Evolutionary conservation across 2,888 invertebrate genomes (phyloP), one percentile per base, ranked within the genome.

Genomic region (Ctenicera cuprea): DNA sequence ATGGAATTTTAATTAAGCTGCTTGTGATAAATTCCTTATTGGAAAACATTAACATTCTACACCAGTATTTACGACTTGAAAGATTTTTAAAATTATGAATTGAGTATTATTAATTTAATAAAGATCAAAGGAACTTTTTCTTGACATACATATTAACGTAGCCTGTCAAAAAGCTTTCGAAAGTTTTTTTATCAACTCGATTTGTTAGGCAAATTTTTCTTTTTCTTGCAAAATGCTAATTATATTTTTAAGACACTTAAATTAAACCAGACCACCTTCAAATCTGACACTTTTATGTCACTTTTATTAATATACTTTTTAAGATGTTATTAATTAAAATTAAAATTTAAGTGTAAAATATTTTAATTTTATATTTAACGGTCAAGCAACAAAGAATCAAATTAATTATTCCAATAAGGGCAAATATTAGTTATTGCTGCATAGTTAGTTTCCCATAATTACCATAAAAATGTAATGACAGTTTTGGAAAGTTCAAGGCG

Each of bases 1-100:
- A 57, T 57, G 33, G 57, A 57, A 57, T 57, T 57, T 57, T 57
- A 57, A 57, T 57, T 57, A 57, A 57, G 33, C 33, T 57, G 57
- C 57, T 57, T 33, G 45, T 14, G 26, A 52, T 52, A 52, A 52
- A 30, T 52, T 52, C 52, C 52, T 22, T 52, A 52, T 52, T 22
- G 20, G 52, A 26, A 52, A 30, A 52, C 52, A 52, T 57, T 33
- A 57, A 30, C 30, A 57, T 57, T 57, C 57, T 33, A n/a, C 33
- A 16, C 14, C 33, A 57, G 33, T 57, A 57, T 57, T 57, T 57
- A 57, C 57, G 57, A 18, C 57, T 57, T 9, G 14, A 18, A 30
- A 26, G 52, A 33, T 33, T 57, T 57, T 57, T 33, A 33, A 57
- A 57, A 16, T 57, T 4, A 57, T 33, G 8, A 57, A 57, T 57